Conservation (phyloP, 2,113 vertebrate genomes). For the Camelus dromedarius region DNA sequence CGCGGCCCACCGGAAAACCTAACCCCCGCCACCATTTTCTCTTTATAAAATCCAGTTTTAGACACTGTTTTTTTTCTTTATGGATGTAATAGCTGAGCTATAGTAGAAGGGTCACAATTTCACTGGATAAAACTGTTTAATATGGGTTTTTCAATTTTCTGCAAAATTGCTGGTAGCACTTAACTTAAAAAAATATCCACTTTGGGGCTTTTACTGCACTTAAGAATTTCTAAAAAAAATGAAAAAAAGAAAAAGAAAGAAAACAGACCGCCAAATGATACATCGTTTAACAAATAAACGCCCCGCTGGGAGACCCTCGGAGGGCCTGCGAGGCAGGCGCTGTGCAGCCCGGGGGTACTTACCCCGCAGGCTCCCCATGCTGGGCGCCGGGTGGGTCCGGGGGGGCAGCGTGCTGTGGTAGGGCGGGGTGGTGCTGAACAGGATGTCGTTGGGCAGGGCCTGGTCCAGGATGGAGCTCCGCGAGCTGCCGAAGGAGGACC, state of each 20-base stretch:
- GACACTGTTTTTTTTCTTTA: neutral
- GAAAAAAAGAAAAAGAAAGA: too few relatives aligned
- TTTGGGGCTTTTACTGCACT: neutral
- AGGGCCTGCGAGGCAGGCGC: fast-evolving
- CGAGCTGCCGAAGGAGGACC: conserved; percentile 94
- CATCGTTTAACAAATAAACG: neutral
- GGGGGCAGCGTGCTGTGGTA: conserved; percentile 95
- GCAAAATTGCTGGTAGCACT: neutral
- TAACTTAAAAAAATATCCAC: neutral
- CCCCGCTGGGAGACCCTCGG: neutral
- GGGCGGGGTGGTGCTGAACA: conserved; percentile 97
- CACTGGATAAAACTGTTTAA: neutral
- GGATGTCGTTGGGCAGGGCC: conserved; percentile 95
- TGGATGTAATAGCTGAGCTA: neutral
- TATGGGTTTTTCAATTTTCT: neutral
- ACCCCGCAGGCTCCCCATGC: conserved; percentile 93
- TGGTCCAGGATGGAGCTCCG: conserved; percentile 97
- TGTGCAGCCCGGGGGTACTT: conserved; percentile 81
- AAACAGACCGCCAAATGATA: neutral
- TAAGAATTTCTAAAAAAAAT: neutral
- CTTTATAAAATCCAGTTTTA: neutral
- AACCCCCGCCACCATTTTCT: fast-evolving
- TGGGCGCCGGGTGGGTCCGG: conserved; percentile 90
- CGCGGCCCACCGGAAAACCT: neutral
- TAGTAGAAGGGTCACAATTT: neutral